Evolutionary conservation across 2,797 vertebrate species (phyloP).

Genomic region (Eulemur albifrons): DNA sequence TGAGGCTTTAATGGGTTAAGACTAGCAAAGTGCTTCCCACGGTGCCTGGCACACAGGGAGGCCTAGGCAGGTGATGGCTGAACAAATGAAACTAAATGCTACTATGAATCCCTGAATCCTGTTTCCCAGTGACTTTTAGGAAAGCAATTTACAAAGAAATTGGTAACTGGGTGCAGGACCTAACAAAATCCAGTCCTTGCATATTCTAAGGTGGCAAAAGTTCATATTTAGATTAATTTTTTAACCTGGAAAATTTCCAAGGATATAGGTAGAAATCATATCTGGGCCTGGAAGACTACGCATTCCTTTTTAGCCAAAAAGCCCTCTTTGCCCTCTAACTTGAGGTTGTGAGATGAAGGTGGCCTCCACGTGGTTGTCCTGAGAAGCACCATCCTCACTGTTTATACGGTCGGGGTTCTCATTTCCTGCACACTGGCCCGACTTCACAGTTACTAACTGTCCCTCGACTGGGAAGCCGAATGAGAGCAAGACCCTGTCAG

Average conservation of each 20-base stretch:
- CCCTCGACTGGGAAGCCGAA: not conserved
- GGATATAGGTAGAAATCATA: not conserved
- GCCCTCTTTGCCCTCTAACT: not conserved
- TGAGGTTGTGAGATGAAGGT: not conserved
- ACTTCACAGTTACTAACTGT: not conserved
- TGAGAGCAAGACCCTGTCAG: not conserved
- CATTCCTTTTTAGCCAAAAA: not conserved
- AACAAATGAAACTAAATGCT: not conserved
- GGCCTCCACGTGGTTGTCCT: not conserved
- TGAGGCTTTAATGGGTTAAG: not conserved
- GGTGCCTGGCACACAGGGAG: not conserved
- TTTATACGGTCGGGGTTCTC: not conserved
- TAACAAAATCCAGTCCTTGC: not conserved
- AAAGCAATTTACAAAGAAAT: not conserved
- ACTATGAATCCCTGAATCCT: not conserved
- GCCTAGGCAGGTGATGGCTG: not conserved
- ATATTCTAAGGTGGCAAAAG: not conserved
- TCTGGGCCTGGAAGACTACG: not conserved
- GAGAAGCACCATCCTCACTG: not conserved
- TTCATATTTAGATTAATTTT: not conserved
- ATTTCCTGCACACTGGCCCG: not conserved
- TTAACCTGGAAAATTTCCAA: not conserved
- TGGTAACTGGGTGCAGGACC: not conserved
- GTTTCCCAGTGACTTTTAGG: not conserved
- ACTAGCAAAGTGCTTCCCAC: not conserved